These are phyloP conservation scores for Gallinago media DNA, from an alignment of 2,113 vertebrate genomes.

Conservation along the genomic window DNA sequence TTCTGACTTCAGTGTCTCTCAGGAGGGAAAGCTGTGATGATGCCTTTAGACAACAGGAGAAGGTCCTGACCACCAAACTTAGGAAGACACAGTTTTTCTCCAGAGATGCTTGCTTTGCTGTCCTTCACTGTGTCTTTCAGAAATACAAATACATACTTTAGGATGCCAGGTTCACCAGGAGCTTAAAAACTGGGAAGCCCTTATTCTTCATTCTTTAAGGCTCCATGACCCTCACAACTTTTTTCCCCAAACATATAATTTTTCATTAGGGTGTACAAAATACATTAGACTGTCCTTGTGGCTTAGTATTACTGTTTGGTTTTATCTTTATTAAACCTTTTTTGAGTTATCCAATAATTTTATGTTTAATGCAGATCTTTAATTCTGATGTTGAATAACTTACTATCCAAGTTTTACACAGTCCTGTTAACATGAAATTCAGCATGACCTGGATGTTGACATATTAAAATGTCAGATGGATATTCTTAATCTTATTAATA, in stretches of 20 bases:
- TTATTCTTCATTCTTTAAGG: neutral
- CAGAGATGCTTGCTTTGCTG: neutral
- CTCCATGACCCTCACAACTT: neutral
- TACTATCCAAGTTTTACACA: neutral
- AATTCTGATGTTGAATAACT: neutral
- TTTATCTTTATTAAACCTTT: neutral
- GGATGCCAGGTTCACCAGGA: neutral
- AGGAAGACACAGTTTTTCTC: neutral
- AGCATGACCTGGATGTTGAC: neutral
- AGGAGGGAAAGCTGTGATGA: neutral
- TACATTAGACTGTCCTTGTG: neutral
- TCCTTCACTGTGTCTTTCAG: neutral
- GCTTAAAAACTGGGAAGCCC: neutral
- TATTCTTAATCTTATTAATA: neutral
- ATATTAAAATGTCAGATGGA: constrained; percentile 3
- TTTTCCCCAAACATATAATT: neutral
- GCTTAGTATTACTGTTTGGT: neutral
- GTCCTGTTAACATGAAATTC: neutral
- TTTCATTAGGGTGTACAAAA: neutral
- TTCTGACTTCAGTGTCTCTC: neutral
- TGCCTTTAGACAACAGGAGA: neutral
- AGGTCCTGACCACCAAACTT: neutral
- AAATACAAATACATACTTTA: neutral
- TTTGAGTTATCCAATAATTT: neutral
- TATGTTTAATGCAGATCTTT: neutral